Base-by-base conservation (phyloP, 2,113 vertebrate species). In the Rhadina sibilatrix region DNA sequence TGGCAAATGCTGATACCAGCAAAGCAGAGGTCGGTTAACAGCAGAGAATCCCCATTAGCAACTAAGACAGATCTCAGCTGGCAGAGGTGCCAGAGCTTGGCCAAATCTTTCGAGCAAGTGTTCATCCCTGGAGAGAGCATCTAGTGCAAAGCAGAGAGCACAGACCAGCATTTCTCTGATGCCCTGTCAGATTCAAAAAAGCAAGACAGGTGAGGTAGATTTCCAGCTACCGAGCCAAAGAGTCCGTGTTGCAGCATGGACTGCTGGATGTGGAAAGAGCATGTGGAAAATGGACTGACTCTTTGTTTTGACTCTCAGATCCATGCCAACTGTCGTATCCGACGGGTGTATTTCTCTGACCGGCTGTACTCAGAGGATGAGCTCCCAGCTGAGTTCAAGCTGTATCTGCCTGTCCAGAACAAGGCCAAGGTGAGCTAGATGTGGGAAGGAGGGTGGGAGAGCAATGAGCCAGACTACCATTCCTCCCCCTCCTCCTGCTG, bases 291-390 rank as follows among this genome's bases (percentile, higher is more conserved):
- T 5, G 46, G n/a, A 16, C 63, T 86, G 59, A 74, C 56, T 95
- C 22, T 71, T 37, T 70, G 40, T 46, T 84, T 94, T 75, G 61
- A 22, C 74, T 84, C 92, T 68, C 70, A 99, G 99, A 99, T 99
- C 96, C 99, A 99, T 0, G 99, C 99, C 3, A 99, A 99, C 97
- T 99, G 99, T 94, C 98, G 99, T 27, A 99, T 99, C 90, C 98
- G 99, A 56, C 98, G 99, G 68, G 99, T 99, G 47, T 99, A 99
- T 96, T 99, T 99, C 98, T 99, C 99, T 20, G 99, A 99, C 97
- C 98, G 99, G 65, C 98, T 99, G 57, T 99, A 99, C 96, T 99
- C 99, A 0, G 99, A 99, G 94, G 99, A 99, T 17, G 99, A 99
- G 93, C 98, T 99, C 54, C 99, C 99, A 2, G 99, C 99, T 5